A percentile compares a stretch with the other conserved stretches of the same genome.
These are phyloP conservation scores for Myiopsitta monachus DNA, from an alignment of 2,113 vertebrate species.

Conservation along the genomic window DNA sequence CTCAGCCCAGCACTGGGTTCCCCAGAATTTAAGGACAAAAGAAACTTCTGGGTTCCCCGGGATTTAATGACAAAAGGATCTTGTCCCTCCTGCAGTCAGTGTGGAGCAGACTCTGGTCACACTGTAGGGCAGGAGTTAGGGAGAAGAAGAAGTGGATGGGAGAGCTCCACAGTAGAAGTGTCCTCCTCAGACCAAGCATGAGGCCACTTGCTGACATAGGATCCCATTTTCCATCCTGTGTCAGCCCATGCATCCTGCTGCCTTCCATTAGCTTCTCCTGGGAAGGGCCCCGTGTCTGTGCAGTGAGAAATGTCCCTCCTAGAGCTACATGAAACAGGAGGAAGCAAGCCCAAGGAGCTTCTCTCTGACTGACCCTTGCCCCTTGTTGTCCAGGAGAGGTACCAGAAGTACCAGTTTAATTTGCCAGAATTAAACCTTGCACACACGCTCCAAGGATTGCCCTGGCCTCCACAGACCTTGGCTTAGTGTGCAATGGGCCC, in stretches of 20 bases:
- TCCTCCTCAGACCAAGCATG: not conserved
- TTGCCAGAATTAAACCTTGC: not conserved
- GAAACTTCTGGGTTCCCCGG: not conserved
- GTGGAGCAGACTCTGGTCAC: rapidly evolving
- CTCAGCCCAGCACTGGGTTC: not conserved
- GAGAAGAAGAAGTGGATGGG: rapidly evolving
- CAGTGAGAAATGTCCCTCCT: not conserved
- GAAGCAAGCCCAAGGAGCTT: not conserved
- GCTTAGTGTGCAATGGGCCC: not conserved
- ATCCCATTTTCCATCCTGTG: not conserved
- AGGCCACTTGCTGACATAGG: not conserved
- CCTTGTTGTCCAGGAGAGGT: not conserved
- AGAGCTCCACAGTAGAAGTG: not conserved
- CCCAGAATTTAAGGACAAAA: not conserved
- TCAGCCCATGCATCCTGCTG: not conserved
- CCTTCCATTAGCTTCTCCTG: not conserved
- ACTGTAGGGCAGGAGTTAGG: not conserved
- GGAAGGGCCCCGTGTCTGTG: not conserved
- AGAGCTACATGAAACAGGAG: not conserved
- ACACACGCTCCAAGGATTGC: not conserved
- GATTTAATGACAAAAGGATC: not conserved
- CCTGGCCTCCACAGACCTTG: not conserved
- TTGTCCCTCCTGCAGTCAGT: rapidly evolving
- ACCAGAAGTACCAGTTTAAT: not conserved
- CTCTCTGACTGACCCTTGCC: not conserved